Evolutionary conservation across 1,140 invertebrate species (phyloP).

Genomic region (Dryas iulia): DNA sequence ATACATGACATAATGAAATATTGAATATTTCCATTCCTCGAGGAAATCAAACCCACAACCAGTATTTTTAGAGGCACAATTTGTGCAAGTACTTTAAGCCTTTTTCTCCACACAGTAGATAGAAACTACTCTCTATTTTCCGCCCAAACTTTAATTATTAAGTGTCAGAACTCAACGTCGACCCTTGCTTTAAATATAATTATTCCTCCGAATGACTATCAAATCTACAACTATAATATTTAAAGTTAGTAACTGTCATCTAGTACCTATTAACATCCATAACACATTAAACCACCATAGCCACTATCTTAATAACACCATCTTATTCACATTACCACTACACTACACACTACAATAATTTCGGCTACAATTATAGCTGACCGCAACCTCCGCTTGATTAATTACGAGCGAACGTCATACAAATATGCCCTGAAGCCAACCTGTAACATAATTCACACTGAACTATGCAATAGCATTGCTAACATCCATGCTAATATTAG

Average conservation of each 20-base stretch:
- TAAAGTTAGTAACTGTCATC: background rate
- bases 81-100: too few species aligned
- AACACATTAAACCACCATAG: background rate
- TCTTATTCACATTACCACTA: background rate
- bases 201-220: background rate
- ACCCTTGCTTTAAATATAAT: too few species aligned
- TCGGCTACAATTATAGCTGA: constrained; percentile 10
- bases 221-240: background rate
- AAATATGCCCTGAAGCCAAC: background rate
- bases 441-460: background rate
- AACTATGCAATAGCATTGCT: background rate
- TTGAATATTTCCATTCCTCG: too few species aligned
- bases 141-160: too few species aligned
- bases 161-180: too few species aligned
- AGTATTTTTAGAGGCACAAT: too few species aligned
- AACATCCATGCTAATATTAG: too few species aligned
- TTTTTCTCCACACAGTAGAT: too few species aligned
- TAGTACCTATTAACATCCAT: background rate
- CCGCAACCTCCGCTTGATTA: constrained; percentile 16
- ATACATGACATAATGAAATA: too few species aligned
- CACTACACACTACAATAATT: background rate
- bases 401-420: constrained; percentile 18
- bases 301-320: background rate
- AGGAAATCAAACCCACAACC: too few species aligned
- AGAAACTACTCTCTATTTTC: too few species aligned